These are phyloP conservation scores for Agriopis leucophaearia DNA, from an alignment of 2,888 invertebrate species.

Conservation along the genomic window DNA sequence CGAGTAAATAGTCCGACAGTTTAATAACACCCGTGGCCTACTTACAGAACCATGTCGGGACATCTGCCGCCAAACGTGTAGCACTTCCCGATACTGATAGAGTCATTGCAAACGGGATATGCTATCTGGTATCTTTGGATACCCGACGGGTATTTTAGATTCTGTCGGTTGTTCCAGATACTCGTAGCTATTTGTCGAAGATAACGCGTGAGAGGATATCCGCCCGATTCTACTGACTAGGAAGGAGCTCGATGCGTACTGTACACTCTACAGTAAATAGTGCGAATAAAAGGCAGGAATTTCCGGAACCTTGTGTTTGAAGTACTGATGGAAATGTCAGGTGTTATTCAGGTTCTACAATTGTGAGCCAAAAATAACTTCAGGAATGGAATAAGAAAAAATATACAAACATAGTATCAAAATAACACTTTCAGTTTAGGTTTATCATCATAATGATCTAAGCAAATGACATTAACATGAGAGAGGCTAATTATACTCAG, in stretches of 20 bases:
- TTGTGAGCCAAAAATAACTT: not conserved
- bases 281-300: not conserved
- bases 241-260: not conserved
- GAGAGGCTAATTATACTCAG: too few relatives aligned
- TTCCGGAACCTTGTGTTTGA: conserved; percentile 2
- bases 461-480: too few relatives aligned
- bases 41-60: conserved; percentile 9
- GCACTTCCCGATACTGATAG: conserved; percentile 18
- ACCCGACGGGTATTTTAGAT: conserved; percentile 16
- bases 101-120: conserved; percentile 17
- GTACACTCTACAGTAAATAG: not conserved
- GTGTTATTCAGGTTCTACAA: not conserved
- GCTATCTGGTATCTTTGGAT: conserved; percentile 16
- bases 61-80: conserved; percentile 20
- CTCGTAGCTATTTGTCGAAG: conserved; percentile 18
- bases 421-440: not conserved
- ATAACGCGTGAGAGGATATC: conserved; percentile 20
- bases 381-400: too few relatives aligned
- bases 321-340: conserved; percentile 15
- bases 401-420: not conserved
- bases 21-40: conserved; percentile 13
- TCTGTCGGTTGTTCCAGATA: not conserved
- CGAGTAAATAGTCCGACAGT: not conserved
- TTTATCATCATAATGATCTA: too few relatives aligned
- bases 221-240: not conserved